Evolutionary conservation across 1,140 invertebrate species (phyloP), one percentile per base, ranked within the genome.

Genomic region (Tigriopus japonicus): DNA sequence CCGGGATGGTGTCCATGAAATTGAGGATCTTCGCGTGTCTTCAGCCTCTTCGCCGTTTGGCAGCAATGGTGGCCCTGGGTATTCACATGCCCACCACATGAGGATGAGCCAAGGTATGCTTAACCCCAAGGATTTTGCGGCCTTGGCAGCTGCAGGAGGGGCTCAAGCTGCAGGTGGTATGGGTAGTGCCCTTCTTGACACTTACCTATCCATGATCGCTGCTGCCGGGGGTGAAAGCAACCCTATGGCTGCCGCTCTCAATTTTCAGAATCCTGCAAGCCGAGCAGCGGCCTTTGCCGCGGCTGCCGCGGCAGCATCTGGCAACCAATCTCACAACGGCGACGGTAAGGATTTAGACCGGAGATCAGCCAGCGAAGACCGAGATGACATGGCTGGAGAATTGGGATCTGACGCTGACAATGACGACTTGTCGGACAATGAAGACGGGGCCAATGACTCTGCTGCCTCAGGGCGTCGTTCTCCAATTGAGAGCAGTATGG

Each of bases 151-250:
- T 58, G 41, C n/a, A 2, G 23, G 24, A 19, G 17, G 17, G 28
- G n/a, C 14, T 13, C 15, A 21, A 14, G 3, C 53, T 40, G 49
- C 17, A 14, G 14, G 24, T 12, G 59, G 59, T 23, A n/a, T 60
- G 51, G 59, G 59, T 13, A 54, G 49, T 15, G 61, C 61, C 1
- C 62, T 67, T 1, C 64, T 67, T 12, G 66, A 67, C 51, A 67
- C 66, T 15, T 67, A 67, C 52, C 58, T 67, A 28, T 64, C 66
- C 53, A 66, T 67, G 66, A 66, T 67, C 52, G 55, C 62, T 5
- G 66, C 65, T 10, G 60, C 65, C 21, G 66, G 65, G n/a, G 62
- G 64, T 42, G 66, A 67, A 23, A 19, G 21, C 19, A 53, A 52
- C 51, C 14, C 40, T 5, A 51, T 51, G 51, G 59, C 59, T 3